Percentiles rank a stretch among this genome's conserved stretches.
Conservation (phyloP, 2,888 invertebrate genomes). For the Tenthredo notha region DNA sequence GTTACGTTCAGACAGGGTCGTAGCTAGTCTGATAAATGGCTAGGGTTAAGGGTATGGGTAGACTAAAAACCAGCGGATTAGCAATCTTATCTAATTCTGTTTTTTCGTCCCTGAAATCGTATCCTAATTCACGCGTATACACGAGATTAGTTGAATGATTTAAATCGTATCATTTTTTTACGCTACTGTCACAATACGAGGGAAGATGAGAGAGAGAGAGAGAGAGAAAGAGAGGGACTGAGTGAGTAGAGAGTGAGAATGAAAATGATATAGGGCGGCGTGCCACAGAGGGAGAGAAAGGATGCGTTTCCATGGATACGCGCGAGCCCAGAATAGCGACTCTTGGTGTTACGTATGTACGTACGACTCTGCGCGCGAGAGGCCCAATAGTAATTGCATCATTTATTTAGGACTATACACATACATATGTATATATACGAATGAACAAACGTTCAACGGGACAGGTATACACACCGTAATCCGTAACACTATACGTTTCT, state of each 20-base stretch:
- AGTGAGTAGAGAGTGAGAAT: neutral
- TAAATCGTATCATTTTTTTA: neutral
- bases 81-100: neutral
- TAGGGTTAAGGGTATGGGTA: neutral
- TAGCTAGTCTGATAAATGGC: neutral
- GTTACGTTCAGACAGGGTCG: neutral
- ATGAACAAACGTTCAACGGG: neutral
- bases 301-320: slow-evolving; percentile 71
- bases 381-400: slow-evolving; percentile 26
- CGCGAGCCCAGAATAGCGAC: slow-evolving; percentile 69
- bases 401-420: slow-evolving; percentile 19
- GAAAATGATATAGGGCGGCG: slow-evolving; percentile 4
- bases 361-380: neutral
- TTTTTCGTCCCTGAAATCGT: neutral
- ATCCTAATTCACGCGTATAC: neutral
- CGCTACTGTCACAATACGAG: neutral
- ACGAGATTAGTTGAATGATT: neutral
- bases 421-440: neutral
- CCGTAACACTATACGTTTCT: neutral
- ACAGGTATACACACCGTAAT: slow-evolving; percentile 3
- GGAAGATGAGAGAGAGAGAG: neutral
- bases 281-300: slow-evolving; percentile 56
- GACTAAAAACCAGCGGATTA: neutral
- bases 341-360: slow-evolving; percentile 45
- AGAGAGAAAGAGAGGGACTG: too few species aligned